Conservation (phyloP, 2,888 invertebrate species). For the Julus scanicus region DNA sequence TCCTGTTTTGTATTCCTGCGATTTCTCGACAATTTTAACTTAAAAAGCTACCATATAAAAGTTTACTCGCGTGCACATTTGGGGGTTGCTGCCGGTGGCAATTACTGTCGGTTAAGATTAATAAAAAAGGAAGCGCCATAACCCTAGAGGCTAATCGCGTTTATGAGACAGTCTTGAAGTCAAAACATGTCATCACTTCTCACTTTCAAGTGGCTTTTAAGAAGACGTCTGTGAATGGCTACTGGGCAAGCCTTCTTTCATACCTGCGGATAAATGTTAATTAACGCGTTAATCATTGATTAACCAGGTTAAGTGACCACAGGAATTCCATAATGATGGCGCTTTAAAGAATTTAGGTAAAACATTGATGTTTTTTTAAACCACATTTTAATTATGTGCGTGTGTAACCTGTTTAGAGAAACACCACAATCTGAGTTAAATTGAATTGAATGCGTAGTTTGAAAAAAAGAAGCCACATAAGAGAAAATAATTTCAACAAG, state of each 20-base stretch:
- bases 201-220: not conserved
- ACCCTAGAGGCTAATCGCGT: constrained; percentile 8
- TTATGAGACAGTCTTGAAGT: not conserved
- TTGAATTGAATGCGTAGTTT: no score
- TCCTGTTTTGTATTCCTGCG: not conserved
- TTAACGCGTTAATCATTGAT: not conserved
- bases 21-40: not conserved
- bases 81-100: not conserved
- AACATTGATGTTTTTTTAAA: not conserved
- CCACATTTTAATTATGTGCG: no score
- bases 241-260: not conserved
- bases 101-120: not conserved
- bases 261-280: not conserved
- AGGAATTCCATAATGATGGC: not conserved
- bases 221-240: not conserved
- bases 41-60: not conserved
- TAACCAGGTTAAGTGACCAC: not conserved
- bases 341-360: not conserved
- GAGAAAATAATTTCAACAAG: no score
- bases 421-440: no score
- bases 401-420: no score
- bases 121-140: not conserved
- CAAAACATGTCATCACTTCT: constrained; percentile 14
- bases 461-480: no score
- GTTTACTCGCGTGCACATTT: not conserved